Evolutionary conservation across 1,140 invertebrate species (phyloP).

Genomic region (Musca vetustissima): DNA sequence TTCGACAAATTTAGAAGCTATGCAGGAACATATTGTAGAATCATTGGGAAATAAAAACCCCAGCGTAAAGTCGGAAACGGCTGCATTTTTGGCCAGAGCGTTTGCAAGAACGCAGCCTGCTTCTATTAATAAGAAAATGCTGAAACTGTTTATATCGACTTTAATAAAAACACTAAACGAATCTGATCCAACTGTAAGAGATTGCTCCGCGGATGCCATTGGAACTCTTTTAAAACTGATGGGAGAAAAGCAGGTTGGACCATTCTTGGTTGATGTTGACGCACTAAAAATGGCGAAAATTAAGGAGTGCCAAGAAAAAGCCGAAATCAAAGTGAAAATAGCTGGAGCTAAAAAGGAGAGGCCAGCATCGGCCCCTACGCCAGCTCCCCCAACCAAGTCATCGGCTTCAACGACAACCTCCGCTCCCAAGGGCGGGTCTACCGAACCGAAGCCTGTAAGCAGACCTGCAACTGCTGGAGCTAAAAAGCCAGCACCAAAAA

Average conservation of each 20-base stretch:
- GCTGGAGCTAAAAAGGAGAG: conserved; percentile 64
- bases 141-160: conserved; percentile 81
- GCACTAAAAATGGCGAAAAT: conserved; percentile 93
- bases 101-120: conserved; percentile 78
- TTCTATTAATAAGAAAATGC: conserved; percentile 86
- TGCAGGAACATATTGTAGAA: conserved; percentile 81
- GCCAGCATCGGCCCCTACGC: conserved; percentile 58
- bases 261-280: conserved; percentile 86
- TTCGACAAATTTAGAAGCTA: conserved; percentile 81
- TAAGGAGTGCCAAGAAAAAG: conserved; percentile 91
- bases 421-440: conserved; percentile 59
- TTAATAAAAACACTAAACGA: conserved; percentile 82
- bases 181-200: conserved; percentile 80
- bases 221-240: conserved; percentile 94
- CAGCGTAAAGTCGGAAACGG: conserved; percentile 88
- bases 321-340: conserved; percentile 78
- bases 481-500: conserved; percentile 34
- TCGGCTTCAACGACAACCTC: conserved; percentile 51
- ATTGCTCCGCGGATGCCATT: conserved; percentile 84
- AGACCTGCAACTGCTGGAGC: conserved; percentile 59
- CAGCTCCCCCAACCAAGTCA: conserved; percentile 47
- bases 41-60: conserved; percentile 95
- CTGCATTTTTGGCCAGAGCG: conserved; percentile 81
- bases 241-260: conserved; percentile 85
- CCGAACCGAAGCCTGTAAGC: conserved; percentile 61